Conservation (phyloP, 2,113 vertebrate species). For the Tenebrosternarchus preto region DNA sequence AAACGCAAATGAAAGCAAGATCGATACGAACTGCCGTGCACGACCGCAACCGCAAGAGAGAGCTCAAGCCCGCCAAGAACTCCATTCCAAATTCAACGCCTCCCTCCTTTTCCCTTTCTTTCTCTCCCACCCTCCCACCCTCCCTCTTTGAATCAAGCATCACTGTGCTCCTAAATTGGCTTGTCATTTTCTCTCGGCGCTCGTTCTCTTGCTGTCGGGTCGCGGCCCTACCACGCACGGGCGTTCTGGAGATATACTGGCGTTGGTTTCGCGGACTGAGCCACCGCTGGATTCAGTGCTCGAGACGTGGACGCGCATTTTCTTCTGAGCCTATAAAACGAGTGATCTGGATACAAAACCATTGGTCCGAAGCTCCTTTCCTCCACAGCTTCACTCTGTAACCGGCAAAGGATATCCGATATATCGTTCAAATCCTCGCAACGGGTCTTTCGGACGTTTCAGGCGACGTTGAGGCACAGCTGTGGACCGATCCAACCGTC, state of each 20-base stretch:
- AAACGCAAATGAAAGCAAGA: slow-evolving; percentile 44
- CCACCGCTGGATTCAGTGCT: slow-evolving; percentile 37
- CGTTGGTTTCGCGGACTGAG: slow-evolving; percentile 17
- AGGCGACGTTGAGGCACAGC: background rate
- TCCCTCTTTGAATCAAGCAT: slow-evolving; percentile 49
- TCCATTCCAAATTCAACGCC: background rate
- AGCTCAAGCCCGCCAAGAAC: slow-evolving; percentile 28
- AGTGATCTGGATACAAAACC: slow-evolving; percentile 33
- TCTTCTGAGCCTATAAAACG: background rate
- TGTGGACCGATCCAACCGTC: background rate
- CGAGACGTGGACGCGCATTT: slow-evolving; percentile 28
- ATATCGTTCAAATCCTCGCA: background rate
- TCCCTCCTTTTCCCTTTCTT: slow-evolving; percentile 17
- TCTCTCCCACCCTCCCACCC: slow-evolving; percentile 19
- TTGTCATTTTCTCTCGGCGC: slow-evolving; percentile 43
- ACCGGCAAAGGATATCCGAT: slow-evolving; percentile 21
- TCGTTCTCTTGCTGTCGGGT: slow-evolving; percentile 41
- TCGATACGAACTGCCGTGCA: slow-evolving; percentile 34
- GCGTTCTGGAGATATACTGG: slow-evolving; percentile 16
- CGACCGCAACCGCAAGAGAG: slow-evolving; percentile 39
- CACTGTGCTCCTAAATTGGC: slow-evolving; percentile 52
- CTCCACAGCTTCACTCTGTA: slow-evolving; percentile 6
- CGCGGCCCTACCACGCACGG: slow-evolving; percentile 20
- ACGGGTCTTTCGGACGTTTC: too few species aligned
- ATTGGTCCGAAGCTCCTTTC: background rate